Conservation (phyloP, 2,888 invertebrate species). For the Netelia fuscicornis region DNA sequence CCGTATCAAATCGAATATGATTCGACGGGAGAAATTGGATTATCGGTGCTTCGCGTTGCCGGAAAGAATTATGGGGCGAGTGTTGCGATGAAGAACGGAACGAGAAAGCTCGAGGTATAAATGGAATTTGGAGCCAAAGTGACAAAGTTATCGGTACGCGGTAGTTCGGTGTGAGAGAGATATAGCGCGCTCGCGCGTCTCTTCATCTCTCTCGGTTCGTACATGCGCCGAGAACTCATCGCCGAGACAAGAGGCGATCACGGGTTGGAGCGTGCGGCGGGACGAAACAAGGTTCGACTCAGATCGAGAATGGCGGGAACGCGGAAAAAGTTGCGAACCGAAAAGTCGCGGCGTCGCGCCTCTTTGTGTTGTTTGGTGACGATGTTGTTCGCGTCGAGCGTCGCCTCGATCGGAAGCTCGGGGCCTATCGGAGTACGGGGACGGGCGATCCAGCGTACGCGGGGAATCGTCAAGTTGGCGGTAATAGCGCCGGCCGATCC, state of each 20-base stretch:
- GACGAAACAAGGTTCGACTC: neutral
- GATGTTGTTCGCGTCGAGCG: slow-evolving; percentile 30
- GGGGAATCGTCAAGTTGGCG: slow-evolving; percentile 87
- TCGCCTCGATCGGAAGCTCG: neutral
- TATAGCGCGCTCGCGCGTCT: too few relatives aligned
- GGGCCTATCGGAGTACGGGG: slow-evolving; percentile 5
- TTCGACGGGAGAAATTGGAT: slow-evolving; percentile 51
- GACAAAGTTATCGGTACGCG: too few relatives aligned
- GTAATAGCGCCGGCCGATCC: slow-evolving; percentile 89
- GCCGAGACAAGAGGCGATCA: too few relatives aligned
- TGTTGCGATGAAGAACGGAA: slow-evolving; percentile 3
- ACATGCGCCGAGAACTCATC: too few relatives aligned
- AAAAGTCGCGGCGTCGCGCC: slow-evolving; percentile 1
- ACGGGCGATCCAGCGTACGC: slow-evolving; percentile 19
- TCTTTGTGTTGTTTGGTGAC: slow-evolving; percentile 20
- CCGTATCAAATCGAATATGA: slow-evolving; percentile 38
- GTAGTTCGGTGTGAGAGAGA: too few relatives aligned
- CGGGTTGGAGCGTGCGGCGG: too few relatives aligned
- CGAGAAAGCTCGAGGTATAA: too few relatives aligned
- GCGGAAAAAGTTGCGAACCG: slow-evolving; percentile 28
- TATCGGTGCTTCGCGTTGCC: slow-evolving; percentile 15
- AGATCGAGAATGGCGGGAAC: slow-evolving; percentile 26
- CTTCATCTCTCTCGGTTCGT: too few relatives aligned
- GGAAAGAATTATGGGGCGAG: slow-evolving; percentile 26
- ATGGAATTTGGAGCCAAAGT: too few relatives aligned